Conservation (phyloP, 2,888 invertebrate species). For the Acanthosepion esculentum region DNA sequence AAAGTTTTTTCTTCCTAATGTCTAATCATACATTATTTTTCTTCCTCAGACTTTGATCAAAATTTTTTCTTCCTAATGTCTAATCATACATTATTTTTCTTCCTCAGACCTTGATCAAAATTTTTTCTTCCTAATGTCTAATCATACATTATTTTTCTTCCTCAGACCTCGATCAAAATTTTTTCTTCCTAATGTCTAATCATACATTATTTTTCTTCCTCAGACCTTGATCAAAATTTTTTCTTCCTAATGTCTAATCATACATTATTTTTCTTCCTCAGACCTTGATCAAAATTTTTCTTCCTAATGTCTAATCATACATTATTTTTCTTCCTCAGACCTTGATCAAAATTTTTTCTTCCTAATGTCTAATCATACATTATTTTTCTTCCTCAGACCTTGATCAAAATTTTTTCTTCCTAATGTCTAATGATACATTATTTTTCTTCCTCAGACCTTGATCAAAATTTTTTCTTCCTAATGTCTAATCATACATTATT, state of each 20-base stretch:
- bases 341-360: background rate
- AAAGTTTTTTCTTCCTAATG: background rate
- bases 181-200: too few species aligned
- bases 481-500: background rate
- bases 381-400: background rate
- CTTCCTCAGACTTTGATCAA: conserved; percentile 36
- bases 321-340: background rate
- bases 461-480: background rate
- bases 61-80: background rate
- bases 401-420: background rate
- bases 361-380: background rate
- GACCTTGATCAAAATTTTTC: conserved; percentile 24
- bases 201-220: background rate
- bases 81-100: background rate
- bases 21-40: background rate
- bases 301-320: background rate
- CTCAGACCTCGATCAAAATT: conserved; percentile 35
- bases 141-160: background rate
- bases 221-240: conserved; percentile 37
- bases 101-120: conserved; percentile 42
- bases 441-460: conserved; percentile 15
- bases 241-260: too few species aligned
- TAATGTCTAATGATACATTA: background rate
- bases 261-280: background rate
- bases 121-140: too few species aligned